Base-by-base conservation (phyloP, 2,888 invertebrate genomes). In the Baronia brevicornis region DNA sequence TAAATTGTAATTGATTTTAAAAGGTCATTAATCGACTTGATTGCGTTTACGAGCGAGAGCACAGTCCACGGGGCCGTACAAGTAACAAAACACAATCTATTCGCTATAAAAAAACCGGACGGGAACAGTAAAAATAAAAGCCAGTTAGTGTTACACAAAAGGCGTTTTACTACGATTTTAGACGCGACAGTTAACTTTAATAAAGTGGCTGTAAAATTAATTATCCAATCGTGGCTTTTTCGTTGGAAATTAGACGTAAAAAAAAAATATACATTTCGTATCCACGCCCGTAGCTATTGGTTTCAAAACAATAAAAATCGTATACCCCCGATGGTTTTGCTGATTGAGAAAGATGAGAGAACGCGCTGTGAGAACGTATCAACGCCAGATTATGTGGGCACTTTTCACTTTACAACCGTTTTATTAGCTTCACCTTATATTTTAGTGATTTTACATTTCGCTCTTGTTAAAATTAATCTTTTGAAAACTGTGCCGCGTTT, bases 271-370 rank as follows among this genome's bases (percentile, higher is more conserved):
- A 28, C 36, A 35, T 36, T 28, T 36, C 33, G 49, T 35, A 46
- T 34, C 43, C 42, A 45, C 48, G 46, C 63, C 69, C 64, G 58
- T 68, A 70, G 54, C 66, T 57, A 67, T 73, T 69, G 66, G 64
- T 60, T 60, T 51, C 66, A 70, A 80, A 82, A 82, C 79, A 80
- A 80, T 82, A 80, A 82, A 80, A 82, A 79, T 75, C 77, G 67
- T 75, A 43, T 38, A 46, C 60, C 54, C 50, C 62, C 60, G 62
- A 65, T 63, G 65, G 62, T 36, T 30, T 57, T 47, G 80, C 68
- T 82, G 75, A 84, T 84, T 82, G 82, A 78, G 74, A 80, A 79
- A 75, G 71, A 84, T 84, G 77, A 66, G 57, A 58, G 48, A n/a
- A 48, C 33, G 39, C 47, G 41, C 59, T 70, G 79, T 80, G 82